These are phyloP conservation scores for Spodoptera exigua DNA, from an alignment of 2,888 invertebrate genomes.

Conservation along the genomic window DNA sequence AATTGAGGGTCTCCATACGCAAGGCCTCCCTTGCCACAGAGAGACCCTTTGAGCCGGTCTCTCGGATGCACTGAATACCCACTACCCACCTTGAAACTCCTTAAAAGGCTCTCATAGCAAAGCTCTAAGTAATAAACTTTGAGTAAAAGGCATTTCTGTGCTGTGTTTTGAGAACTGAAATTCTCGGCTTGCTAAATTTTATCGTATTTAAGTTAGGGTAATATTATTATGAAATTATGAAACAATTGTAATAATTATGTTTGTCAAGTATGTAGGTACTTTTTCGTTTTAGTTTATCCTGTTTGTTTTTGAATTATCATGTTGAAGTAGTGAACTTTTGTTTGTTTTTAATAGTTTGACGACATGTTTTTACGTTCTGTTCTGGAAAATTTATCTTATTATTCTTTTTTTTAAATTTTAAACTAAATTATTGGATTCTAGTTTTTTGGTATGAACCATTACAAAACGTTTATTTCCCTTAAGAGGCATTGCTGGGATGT, in stretches of 20 bases:
- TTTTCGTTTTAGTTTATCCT: background rate
- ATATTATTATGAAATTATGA: conserved; percentile 1
- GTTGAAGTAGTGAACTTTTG: no score
- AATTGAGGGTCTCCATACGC: conserved; percentile 43
- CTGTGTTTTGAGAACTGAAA: conserved; percentile 39
- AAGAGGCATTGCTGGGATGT: no score
- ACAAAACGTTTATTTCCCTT: no score
- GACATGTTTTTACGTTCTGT: no score
- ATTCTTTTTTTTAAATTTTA: no score
- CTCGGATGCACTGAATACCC: conserved; percentile 79
- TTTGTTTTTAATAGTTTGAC: no score
- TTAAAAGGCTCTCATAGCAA: conserved; percentile 73
- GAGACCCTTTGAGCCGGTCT: conserved; percentile 76
- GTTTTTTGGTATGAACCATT: no score
- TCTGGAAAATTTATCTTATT: no score
- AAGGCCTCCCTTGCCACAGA: conserved; percentile 57
- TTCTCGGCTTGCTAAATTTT: conserved; percentile 26
- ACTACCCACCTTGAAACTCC: conserved; percentile 62
- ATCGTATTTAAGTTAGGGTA: conserved; percentile 19
- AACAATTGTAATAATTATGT: conserved; percentile 24
- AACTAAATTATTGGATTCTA: no score
- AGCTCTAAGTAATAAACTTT: conserved; percentile 74
- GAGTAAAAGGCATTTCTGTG: conserved; percentile 58
- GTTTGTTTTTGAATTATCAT: no score
- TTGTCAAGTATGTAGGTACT: no score